Evolutionary conservation across 2,797 vertebrate species (phyloP).

Genomic region (Fringilla coelebs): DNA sequence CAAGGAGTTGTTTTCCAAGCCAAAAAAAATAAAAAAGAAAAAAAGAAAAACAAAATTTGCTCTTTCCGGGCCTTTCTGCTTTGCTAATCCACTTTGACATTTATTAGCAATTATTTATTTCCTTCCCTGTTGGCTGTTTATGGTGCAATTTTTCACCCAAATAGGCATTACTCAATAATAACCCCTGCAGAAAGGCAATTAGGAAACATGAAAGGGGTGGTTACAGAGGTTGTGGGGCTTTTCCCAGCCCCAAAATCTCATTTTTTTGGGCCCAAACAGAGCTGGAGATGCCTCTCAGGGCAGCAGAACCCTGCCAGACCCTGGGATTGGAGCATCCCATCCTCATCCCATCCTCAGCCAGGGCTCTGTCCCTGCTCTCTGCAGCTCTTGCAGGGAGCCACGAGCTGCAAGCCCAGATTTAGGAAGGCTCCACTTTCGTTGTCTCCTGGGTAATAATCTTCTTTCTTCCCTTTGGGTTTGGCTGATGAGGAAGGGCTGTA

Average conservation of each 20-base stretch:
- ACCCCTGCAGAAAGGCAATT: conserved; percentile 41
- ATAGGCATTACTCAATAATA: conserved; percentile 46
- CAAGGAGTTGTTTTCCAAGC: neutral
- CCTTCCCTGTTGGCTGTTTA: conserved; percentile 22
- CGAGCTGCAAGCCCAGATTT: neutral
- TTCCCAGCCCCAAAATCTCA: neutral
- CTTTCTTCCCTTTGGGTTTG: conserved; percentile 12
- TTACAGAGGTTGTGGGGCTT: neutral
- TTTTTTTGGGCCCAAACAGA: neutral
- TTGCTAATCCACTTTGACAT: conserved; percentile 29
- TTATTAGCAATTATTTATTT: conserved; percentile 38
- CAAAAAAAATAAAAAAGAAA: no score
- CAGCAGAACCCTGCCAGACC: neutral
- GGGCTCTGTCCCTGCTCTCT: neutral
- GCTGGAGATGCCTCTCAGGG: neutral
- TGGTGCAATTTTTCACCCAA: conserved; percentile 35
- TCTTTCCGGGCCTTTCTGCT: neutral
- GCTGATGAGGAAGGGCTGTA: conserved; percentile 14
- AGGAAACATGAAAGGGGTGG: neutral
- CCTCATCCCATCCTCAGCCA: neutral
- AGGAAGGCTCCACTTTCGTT: neutral
- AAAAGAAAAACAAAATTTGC: neutral
- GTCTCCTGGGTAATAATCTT: neutral
- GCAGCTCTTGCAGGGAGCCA: neutral
- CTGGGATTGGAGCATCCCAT: neutral